These are phyloP conservation scores for Agapostemon virescens DNA, from an alignment of 2,888 invertebrate species.

Conservation along the genomic window DNA sequence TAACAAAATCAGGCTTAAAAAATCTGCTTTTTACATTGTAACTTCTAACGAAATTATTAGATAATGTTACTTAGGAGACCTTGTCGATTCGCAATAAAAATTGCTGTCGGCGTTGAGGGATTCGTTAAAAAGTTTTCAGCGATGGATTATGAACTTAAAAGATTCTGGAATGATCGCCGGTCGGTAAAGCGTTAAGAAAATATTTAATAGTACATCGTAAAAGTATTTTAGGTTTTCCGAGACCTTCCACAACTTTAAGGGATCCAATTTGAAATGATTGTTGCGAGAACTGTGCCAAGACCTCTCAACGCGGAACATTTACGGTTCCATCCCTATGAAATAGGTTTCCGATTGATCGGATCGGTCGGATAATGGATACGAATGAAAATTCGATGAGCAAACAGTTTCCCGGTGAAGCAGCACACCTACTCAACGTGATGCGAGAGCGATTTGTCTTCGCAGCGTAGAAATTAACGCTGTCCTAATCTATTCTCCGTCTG, in stretches of 20 bases:
- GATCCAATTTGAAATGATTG: not conserved
- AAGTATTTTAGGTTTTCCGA: not conserved
- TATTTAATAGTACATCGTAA: not conserved
- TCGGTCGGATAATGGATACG: not conserved
- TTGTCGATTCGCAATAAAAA: too few relatives aligned
- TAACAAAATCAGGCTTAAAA: too few relatives aligned
- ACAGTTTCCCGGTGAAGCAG: constrained; percentile 5
- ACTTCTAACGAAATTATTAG: too few relatives aligned
- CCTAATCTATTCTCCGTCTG: constrained; percentile 47
- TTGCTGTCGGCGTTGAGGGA: too few relatives aligned
- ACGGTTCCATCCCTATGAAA: not conserved
- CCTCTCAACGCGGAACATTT: not conserved
- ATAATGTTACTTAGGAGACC: too few relatives aligned
- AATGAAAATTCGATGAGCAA: constrained; percentile 9
- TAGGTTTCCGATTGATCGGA: not conserved
- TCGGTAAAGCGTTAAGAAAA: too few relatives aligned
- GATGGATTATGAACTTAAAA: too few relatives aligned
- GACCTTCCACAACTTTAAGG: not conserved
- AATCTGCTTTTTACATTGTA: too few relatives aligned
- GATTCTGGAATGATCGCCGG: too few relatives aligned
- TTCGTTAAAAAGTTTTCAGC: too few relatives aligned
- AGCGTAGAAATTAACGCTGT: constrained; percentile 33
- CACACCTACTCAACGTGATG: constrained; percentile 8
- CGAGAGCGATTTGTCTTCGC: constrained; percentile 33
- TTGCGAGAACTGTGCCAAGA: not conserved